phyloP scores from a whole-genome alignment of 1,140 invertebrate species.

The Ceratoteleas bidentatus region DNA sequence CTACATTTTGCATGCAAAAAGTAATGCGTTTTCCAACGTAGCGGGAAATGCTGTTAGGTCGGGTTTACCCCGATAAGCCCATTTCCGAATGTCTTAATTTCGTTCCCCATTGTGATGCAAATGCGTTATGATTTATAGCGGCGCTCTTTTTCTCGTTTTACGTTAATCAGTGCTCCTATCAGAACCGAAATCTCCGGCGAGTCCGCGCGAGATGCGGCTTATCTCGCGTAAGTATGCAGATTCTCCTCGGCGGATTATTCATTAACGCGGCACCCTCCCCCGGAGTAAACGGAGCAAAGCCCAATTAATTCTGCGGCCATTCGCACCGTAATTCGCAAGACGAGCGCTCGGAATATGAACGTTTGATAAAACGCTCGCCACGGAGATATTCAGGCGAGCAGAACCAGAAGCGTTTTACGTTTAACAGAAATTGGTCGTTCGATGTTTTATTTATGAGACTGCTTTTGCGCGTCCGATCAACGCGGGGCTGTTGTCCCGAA shows the following conservation, averaged over 20 bases:
- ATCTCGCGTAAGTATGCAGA: constrained; percentile 33
- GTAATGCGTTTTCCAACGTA: too few species aligned
- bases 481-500: background rate
- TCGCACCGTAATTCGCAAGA: background rate
- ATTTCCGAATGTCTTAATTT: too few species aligned
- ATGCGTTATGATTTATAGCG: too few species aligned
- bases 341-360: background rate
- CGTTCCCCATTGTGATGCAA: too few species aligned
- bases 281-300: constrained; percentile 30
- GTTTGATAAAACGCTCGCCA: constrained; percentile 23
- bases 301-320: constrained; percentile 30
- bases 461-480: background rate
- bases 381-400: background rate
- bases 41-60: too few species aligned
- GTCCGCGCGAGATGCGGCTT: background rate
- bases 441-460: constrained; percentile 20
- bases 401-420: background rate
- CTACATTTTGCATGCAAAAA: too few species aligned
- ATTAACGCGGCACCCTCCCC: constrained; percentile 7
- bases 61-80: too few species aligned
- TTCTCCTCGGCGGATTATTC: constrained; percentile 14
- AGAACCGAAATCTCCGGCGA: too few species aligned
- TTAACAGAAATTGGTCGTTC: constrained; percentile 16
- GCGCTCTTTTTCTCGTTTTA: too few species aligned
- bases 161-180: too few species aligned